Evolutionary conservation across 2,888 invertebrate species (phyloP), one percentile per base, ranked within the genome.

Genomic region (Drosophila mulleri): DNA sequence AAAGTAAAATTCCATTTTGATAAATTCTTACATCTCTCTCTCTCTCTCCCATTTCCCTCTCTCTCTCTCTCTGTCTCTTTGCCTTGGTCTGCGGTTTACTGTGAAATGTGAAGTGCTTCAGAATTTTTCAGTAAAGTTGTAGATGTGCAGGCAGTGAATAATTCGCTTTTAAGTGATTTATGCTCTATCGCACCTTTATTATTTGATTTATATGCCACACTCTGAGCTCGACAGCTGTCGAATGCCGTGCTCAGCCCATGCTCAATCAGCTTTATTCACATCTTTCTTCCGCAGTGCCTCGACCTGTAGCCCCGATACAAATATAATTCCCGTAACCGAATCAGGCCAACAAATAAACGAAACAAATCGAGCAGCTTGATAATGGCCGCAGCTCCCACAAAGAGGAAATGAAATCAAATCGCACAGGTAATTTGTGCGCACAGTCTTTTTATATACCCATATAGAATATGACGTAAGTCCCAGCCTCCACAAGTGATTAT

Each of bases 401-500:
- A 73, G 71, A 79, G 85, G 78, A 86, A 89, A 78, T 85, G 72
- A 85, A 87, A 87, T 85, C 81, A 89, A 87, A 89, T 88, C 74
- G 73, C 78, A 79, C 74, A 89, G 89, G 86, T 89, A 86, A 86
- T 89, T 86, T 82, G 78, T 79, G 78, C 70, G 64, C 84, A 73
- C 79, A 77, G 80, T 71, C 68, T 47, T 41, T 54, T 26, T 54
- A 29, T 26, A 54, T 6, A 14, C 14, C 14, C 12, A 6, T 37
- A 37, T 16, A 16, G 56, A 42, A 48, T 44, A 32, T 18, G 48
- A 32, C 53, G 39, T 41, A 29, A 41, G 41, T 68, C 23, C 47
- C 47, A 32, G 18, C 26, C 35, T 26, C 29, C 52, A 68, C 47
- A 47, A 44, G 54, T 69, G 48, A 56, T 60, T 60, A 69, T 69